Evolutionary conservation across 2,113 vertebrate genomes (phyloP), one percentile per base, ranked within the genome.

Genomic region (Catharus fuscescens): DNA sequence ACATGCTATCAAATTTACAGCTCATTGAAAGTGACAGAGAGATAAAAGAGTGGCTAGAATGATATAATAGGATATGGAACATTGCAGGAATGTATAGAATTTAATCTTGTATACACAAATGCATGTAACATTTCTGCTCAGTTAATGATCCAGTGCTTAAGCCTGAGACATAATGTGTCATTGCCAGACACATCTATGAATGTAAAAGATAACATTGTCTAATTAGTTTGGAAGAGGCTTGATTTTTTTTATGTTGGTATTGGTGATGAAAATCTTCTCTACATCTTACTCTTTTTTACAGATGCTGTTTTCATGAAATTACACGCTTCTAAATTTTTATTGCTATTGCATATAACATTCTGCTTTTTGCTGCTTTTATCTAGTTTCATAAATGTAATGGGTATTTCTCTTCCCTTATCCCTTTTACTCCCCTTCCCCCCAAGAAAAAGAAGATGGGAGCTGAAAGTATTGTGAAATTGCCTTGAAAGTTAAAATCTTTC

Each of bases 401-500:
- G 17, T 78, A 45, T 72, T 95, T 83, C 28, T 62, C 31, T 91
- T 84, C 16, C 20, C 7, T 85, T 57, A 62, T 81, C 83, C 38
- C 32, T 87, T 89, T 95, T 77, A 80, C 57, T 45, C 40, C 52
- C 5, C n/a, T 91, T 70, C 31, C 32, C 28, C 13, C 16, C 73
- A 70, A 71, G 44, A 93, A 59, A 53, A 62, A 28, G 9, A 24
- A 48, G 57, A 86, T 70, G 32, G 28, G 48, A 96, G 42, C 29
- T 94, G 84, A 64, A 86, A 89, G 34, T 91, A 81, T 65, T 87
- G 34, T 92, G 65, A 89, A 97, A 96, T 88, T 78, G 86, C 65
- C 88, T 96, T 95, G 57, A 88, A 97, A 95, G 67, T 91, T 96
- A 74, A 88, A 96, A 28, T 95, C 77, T 94, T 96, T 76, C 64